Evolutionary conservation across 2,888 invertebrate genomes (phyloP).

Genomic region (Frankliniella fusca): DNA sequence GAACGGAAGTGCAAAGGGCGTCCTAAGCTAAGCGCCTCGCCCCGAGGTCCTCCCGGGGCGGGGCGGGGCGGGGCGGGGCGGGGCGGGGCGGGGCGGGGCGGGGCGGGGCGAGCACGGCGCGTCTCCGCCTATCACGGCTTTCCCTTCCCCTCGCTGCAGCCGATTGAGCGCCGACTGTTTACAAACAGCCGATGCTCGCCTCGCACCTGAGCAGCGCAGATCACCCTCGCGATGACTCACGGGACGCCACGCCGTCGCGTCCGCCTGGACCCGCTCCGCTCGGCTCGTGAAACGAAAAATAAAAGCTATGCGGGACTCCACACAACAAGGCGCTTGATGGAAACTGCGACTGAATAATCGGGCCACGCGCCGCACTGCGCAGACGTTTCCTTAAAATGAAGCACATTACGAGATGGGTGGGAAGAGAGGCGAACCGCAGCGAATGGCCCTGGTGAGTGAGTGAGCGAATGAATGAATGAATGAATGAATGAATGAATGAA

Average conservation of each 20-base stretch:
- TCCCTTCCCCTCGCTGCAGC: too few relatives aligned
- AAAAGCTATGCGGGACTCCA: background rate
- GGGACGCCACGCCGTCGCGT: background rate
- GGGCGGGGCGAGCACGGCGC: background rate
- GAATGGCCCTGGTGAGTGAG: background rate
- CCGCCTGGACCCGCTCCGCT: too few relatives aligned
- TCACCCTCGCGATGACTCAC: background rate
- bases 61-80: background rate
- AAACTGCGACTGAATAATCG: too few relatives aligned
- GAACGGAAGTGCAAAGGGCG: too few relatives aligned
- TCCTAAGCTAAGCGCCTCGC: too few relatives aligned
- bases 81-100: background rate
- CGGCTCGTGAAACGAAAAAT: background rate
- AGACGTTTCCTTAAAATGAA: background rate
- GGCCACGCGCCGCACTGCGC: background rate
- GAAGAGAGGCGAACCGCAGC: background rate
- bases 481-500: background rate
- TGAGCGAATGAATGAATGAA: conserved; percentile 19
- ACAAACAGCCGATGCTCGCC: background rate
- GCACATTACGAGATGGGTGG: background rate
- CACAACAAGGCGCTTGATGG: too few relatives aligned
- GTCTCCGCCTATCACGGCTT: too few relatives aligned
- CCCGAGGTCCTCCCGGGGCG: background rate
- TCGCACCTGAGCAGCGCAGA: background rate
- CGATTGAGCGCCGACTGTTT: background rate